Evolutionary conservation across 2,888 invertebrate genomes (phyloP).

Genomic region (Copidosoma aretas): DNA sequence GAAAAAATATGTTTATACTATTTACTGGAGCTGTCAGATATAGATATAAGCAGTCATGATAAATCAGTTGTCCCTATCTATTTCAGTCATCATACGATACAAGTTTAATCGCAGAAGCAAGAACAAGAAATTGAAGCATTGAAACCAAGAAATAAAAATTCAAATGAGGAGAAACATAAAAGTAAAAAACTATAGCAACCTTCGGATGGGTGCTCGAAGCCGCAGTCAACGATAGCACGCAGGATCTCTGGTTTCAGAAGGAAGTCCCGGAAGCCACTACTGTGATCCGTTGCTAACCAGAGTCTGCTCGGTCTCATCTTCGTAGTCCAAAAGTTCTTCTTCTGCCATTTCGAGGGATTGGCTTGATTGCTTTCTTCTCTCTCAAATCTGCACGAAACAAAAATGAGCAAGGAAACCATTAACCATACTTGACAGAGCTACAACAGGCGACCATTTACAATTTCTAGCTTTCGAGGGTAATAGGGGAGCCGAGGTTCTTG

Average conservation of each 20-base stretch:
- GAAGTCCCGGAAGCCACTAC: constrained; percentile 98
- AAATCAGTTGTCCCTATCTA: constrained; percentile 61
- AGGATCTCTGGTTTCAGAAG: constrained; percentile 96
- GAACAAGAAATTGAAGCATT: neutral
- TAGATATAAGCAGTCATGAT: constrained; percentile 53
- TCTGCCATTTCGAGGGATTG: constrained; percentile 71
- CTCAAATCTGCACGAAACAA: too few relatives aligned
- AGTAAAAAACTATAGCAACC: constrained; percentile 72
- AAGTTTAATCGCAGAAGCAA: too few relatives aligned
- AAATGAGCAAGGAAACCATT: too few relatives aligned
- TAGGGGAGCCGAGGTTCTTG: too few relatives aligned
- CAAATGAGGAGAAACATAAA: constrained; percentile 23
- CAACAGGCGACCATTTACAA: too few relatives aligned
- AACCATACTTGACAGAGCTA: too few relatives aligned
- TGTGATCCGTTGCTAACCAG: constrained; percentile 83
- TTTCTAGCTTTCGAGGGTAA: too few relatives aligned
- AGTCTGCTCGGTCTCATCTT: constrained; percentile 87
- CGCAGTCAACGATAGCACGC: constrained; percentile 97
- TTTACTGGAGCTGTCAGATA: constrained; percentile 43
- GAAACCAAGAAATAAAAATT: neutral
- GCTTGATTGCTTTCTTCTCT: too few relatives aligned
- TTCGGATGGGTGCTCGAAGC: constrained; percentile 99
- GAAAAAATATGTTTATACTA: constrained; percentile 1
- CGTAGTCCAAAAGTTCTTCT: constrained; percentile 98
- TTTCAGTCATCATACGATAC: constrained; percentile 42